These are phyloP conservation scores for Bruchidius siliquastri DNA, from an alignment of 2,888 invertebrate species.

Conservation along the genomic window DNA sequence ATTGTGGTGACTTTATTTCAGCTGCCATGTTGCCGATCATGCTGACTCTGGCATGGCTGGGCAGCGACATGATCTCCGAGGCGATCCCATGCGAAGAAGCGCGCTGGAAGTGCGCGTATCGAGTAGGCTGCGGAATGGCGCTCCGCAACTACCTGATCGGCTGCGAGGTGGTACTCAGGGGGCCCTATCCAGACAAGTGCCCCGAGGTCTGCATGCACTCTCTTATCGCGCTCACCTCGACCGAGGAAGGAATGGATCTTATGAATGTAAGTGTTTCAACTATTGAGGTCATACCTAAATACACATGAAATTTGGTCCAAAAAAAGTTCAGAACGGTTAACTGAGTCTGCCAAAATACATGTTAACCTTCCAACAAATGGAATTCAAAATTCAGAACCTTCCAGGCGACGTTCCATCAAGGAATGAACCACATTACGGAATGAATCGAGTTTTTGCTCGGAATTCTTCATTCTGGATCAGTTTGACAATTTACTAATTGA, in stretches of 20 bases:
- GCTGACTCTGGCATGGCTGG: conserved; percentile 41
- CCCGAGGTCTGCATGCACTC: conserved; percentile 72
- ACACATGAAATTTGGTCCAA: too few species aligned
- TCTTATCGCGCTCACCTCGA: conserved; percentile 72
- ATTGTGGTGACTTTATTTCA: too few species aligned
- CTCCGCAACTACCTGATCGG: conserved; percentile 71
- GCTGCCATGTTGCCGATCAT: conserved; percentile 47
- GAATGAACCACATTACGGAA: too few species aligned
- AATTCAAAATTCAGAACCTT: too few species aligned
- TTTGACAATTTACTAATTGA: too few species aligned
- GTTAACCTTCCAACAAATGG: too few species aligned
- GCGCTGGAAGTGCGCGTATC: conserved; percentile 67
- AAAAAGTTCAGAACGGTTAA: too few species aligned
- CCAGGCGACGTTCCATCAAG: too few species aligned
- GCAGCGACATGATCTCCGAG: conserved; percentile 22
- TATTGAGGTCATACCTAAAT: too few species aligned
- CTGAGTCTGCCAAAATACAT: too few species aligned
- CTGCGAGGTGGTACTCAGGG: conserved; percentile 65
- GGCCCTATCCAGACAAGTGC: conserved; percentile 52
- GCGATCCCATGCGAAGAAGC: conserved; percentile 59
- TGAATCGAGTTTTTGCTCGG: too few species aligned
- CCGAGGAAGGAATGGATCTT: conserved; percentile 72
- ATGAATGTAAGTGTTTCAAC: conserved; percentile 64
- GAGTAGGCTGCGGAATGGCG: conserved; percentile 72
- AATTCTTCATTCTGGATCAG: too few species aligned